Percentiles rank a stretch among this genome's conserved stretches.
Conservation (phyloP, 2,888 invertebrate species). For the Latrodectus elegans region DNA sequence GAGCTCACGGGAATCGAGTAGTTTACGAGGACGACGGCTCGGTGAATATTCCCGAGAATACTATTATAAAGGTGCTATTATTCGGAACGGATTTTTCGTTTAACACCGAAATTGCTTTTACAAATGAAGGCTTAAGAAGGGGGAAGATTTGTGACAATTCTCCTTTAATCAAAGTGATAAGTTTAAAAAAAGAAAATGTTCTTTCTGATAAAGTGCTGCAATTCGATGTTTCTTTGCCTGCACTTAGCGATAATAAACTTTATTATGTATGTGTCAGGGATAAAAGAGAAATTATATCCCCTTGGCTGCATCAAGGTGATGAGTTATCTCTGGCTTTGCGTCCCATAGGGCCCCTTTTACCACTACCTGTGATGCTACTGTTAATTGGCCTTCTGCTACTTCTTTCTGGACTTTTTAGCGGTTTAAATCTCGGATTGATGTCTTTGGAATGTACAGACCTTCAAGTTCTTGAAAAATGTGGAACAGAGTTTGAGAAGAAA, state of each 20-base stretch:
- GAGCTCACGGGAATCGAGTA: constrained; percentile 31
- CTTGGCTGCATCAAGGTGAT: constrained; percentile 72
- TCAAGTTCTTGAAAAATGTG: constrained; percentile 94
- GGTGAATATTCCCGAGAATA: constrained; percentile 35
- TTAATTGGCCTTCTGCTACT: constrained; percentile 80
- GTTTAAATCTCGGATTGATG: constrained; percentile 97
- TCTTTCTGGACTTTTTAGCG: constrained; percentile 96
- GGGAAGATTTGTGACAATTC: constrained; percentile 56
- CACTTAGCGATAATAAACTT: neutral
- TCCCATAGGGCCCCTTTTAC: constrained; percentile 83
- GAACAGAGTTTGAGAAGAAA: constrained; percentile 82
- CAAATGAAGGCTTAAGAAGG: constrained; percentile 10
- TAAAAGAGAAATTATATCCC: neutral
- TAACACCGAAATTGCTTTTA: constrained; percentile 42
- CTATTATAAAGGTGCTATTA: constrained; percentile 24
- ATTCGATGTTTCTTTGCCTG: constrained; percentile 27
- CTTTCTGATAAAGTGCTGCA: constrained; percentile 23
- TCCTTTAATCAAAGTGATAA: constrained; percentile 40
- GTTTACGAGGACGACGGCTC: constrained; percentile 14
- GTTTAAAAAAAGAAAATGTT: constrained; percentile 12
- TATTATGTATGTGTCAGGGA: constrained; percentile 56
- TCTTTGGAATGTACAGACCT: constrained; percentile 95
- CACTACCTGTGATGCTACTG: constrained; percentile 80
- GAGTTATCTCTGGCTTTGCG: constrained; percentile 74
- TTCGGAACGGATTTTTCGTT: constrained; percentile 53